Base-by-base conservation (phyloP, 2,797 vertebrate genomes). In the Spondyliosoma cantharus region DNA sequence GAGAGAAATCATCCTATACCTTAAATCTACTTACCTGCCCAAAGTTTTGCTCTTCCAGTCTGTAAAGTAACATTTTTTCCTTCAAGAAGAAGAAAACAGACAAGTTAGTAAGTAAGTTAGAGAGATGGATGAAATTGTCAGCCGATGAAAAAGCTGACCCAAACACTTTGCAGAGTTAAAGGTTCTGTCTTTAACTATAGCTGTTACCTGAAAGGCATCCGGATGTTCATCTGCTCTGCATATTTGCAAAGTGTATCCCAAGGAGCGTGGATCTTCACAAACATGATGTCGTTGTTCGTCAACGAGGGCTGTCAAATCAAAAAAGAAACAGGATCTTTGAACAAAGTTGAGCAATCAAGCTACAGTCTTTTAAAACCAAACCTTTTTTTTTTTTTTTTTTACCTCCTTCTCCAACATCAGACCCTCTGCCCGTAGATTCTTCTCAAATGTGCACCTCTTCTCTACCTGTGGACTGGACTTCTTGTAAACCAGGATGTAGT, bases 361-460 rank as follows among this genome's bases (percentile, higher is more conserved):
- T 22, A 2, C 46, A 42, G n/a, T 59, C 12, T 54, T n/a, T n/a
- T n/a, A n/a, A 64, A 43, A 37, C 1, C 43, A 81, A 70, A 52
- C 9, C 11, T 25, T 64, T 37, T 7, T 11, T 37, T 37, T 25
- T 64, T 37, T 7, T 11, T 37, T 37, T 37, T 37, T 74, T 57
- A 99, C 98, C 96, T 99, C 98, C 82, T 97, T 97, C 91, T 99
- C 98, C 84, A 99, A 90, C 97, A 99, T 98, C 62, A 99, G 91
- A 37, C 98, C 98, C 86, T 99, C 98, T 4, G 97, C 97, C 71
- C 98, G 95, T 42, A 99, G 91, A 86, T 99, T 99, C 92, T 97
- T 98, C 93, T 99, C 98, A 91, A 99, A 99, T 0, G 97, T 99
- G 88, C 96, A 97, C 84, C 98, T 96, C 93, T 98, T 98, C 81